Evolutionary conservation across 2,888 invertebrate species (phyloP).

Genomic region (Trissolcus brochymenae): DNA sequence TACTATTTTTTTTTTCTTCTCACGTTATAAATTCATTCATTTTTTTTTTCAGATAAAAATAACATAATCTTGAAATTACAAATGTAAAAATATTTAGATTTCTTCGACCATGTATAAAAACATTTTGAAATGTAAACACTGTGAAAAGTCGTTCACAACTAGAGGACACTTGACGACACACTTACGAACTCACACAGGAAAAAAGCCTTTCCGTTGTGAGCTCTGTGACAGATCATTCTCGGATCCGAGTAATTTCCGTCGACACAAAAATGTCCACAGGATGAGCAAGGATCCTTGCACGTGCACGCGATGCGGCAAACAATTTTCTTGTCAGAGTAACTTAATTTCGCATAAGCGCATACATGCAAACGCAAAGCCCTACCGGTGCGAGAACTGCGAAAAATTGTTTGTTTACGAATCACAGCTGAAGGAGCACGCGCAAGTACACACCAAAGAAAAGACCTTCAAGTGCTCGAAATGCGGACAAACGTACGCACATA

Average conservation of each 20-base stretch:
- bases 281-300: too few relatives aligned
- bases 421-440: background rate
- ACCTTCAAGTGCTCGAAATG: slow-evolving; percentile 7
- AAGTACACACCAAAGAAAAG: background rate
- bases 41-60: too few relatives aligned
- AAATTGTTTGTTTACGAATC: slow-evolving; percentile 8
- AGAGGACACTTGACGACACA: background rate
- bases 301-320: background rate
- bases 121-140: background rate
- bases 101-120: background rate
- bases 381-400: background rate
- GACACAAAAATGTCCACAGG: background rate
- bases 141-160: background rate
- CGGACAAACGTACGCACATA: slow-evolving; percentile 5
- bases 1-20: too few relatives aligned
- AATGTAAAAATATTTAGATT: slow-evolving; percentile 2
- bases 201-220: slow-evolving; percentile 3
- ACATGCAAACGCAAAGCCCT: background rate
- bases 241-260: slow-evolving; percentile 1
- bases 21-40: too few relatives aligned
- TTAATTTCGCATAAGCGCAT: background rate
- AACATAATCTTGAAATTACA: background rate
- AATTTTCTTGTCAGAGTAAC: background rate
- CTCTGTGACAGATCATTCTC: slow-evolving; percentile 1
- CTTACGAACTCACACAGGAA: background rate